Base-by-base conservation (phyloP, 2,113 vertebrate genomes). In the Anas platyrhynchos region DNA sequence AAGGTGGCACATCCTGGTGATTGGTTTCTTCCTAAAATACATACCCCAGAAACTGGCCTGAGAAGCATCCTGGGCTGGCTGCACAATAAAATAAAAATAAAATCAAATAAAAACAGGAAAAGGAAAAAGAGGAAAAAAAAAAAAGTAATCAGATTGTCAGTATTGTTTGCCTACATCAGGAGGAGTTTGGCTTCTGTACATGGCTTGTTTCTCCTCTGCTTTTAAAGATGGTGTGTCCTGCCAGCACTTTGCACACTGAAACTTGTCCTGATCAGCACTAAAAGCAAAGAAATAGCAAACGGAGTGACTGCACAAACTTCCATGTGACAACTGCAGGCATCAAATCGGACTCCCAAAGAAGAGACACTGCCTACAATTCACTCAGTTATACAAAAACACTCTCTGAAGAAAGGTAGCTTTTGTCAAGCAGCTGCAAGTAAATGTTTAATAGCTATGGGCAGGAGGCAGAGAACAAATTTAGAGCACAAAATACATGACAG, bases 1-100 rank as follows among this genome's bases (percentile, higher is more conserved):
- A 95, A 93, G 74, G 88, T 85, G 83, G 94, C 75, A 88, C 76
- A 84, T 85, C 54, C 81, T 85, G 67, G 55, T 91, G 78, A 83
- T 12, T 94, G 73, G 83, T 80, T 95, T 94, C 88, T 91, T 96
- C 89, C 94, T 69, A 73, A 89, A 89, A 79, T 83, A 94, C 81
- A 80, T 12, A 89, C 31, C 92, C 91, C 84, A 95, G 66, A 85
- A 86, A 95, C 1, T 48, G 81, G 77, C 83, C 94, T 95, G 91
- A 96, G 91, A 82, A 87, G 62, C 88, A 87, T 69, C 93, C 92
- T 76, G 93, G 73, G 73, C 77, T 94, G 86, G 83, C 86, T 96
- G 92, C 71, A 63, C 81, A 80, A 41, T 38, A 36, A 62, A 52
- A 76, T 13, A 52, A 46, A 1, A 2, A 41, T 27, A 7, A 25